Conservation (phyloP, 1,140 invertebrate genomes). For the Drosophila parvula region DNA sequence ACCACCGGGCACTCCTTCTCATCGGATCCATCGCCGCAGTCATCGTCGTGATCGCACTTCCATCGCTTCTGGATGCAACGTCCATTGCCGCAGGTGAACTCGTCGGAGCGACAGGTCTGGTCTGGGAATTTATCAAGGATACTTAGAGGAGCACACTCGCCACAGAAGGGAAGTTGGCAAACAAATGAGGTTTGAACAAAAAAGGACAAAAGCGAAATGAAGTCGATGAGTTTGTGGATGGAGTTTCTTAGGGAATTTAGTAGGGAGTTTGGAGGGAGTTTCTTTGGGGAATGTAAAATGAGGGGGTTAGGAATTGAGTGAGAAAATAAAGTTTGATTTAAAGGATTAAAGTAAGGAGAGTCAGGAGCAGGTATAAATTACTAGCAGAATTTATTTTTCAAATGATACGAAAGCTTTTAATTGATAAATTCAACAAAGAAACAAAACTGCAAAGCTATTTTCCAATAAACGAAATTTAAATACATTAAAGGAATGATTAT, state of each 20-base stretch:
- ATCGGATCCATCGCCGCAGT: slow-evolving; percentile 93
- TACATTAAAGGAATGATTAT: slow-evolving; percentile 14
- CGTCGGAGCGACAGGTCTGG: slow-evolving; percentile 93
- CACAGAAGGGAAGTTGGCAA: slow-evolving; percentile 21
- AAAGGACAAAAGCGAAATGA: slow-evolving; percentile 19
- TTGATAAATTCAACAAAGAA: not conserved
- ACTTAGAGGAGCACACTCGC: slow-evolving; percentile 11
- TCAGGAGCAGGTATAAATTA: not conserved
- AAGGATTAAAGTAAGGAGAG: not conserved
- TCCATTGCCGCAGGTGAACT: slow-evolving; percentile 95
- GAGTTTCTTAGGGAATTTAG: slow-evolving; percentile 1
- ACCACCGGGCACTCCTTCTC: slow-evolving; percentile 90
- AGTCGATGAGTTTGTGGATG: not conserved
- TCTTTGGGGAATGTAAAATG: not conserved
- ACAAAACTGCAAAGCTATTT: slow-evolving; percentile 1
- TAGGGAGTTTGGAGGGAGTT: not conserved
- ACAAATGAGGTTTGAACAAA: slow-evolving; percentile 11
- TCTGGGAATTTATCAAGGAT: slow-evolving; percentile 84
- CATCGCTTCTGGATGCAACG: slow-evolving; percentile 94
- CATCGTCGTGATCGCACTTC: slow-evolving; percentile 94
- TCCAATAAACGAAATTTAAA: not conserved
- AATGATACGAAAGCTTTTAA: slow-evolving; percentile 4
- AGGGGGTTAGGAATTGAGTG: not conserved
- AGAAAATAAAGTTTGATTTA: not conserved
- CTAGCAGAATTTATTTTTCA: not conserved